Evolutionary conservation across 1,140 invertebrate genomes (phyloP).

Genomic region (Pachypsylla venusta): DNA sequence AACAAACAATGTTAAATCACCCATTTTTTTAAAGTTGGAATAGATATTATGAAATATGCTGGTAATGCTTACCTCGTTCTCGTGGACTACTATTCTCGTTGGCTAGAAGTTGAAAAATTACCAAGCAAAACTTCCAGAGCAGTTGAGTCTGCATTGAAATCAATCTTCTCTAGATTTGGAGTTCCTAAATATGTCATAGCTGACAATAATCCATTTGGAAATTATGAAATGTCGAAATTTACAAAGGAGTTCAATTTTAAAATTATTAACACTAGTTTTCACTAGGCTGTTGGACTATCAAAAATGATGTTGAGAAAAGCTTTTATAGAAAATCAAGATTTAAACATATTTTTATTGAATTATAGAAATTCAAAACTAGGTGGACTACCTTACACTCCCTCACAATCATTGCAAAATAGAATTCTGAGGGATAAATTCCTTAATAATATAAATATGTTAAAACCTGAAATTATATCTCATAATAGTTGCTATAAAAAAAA

Average conservation of each 20-base stretch:
- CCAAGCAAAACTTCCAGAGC: constrained; percentile 29
- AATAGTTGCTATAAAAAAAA: neutral
- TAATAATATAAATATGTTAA: neutral
- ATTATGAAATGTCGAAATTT: constrained; percentile 31
- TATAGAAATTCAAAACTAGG: neutral
- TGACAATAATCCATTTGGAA: constrained; percentile 34
- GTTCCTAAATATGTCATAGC: constrained; percentile 17
- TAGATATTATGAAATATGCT: constrained; percentile 21
- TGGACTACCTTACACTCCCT: neutral
- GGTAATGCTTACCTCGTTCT: constrained; percentile 11
- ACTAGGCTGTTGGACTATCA: constrained; percentile 16
- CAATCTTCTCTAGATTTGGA: constrained; percentile 13
- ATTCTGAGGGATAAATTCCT: neutral
- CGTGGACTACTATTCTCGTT: constrained; percentile 18
- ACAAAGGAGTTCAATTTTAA: constrained; percentile 28
- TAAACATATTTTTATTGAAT: neutral
- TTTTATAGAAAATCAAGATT: neutral
- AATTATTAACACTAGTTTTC: constrained; percentile 28
- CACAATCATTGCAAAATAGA: neutral
- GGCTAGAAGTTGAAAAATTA: constrained; percentile 27
- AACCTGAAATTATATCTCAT: neutral
- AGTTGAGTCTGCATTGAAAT: constrained; percentile 26
- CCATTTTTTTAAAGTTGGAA: constrained; percentile 17
- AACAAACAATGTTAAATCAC: constrained; percentile 25
- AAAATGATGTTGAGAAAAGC: constrained; percentile 6